Evolutionary conservation across 2,113 vertebrate genomes (phyloP), one percentile per base, ranked within the genome.

Genomic region (Tor tambroides): DNA sequence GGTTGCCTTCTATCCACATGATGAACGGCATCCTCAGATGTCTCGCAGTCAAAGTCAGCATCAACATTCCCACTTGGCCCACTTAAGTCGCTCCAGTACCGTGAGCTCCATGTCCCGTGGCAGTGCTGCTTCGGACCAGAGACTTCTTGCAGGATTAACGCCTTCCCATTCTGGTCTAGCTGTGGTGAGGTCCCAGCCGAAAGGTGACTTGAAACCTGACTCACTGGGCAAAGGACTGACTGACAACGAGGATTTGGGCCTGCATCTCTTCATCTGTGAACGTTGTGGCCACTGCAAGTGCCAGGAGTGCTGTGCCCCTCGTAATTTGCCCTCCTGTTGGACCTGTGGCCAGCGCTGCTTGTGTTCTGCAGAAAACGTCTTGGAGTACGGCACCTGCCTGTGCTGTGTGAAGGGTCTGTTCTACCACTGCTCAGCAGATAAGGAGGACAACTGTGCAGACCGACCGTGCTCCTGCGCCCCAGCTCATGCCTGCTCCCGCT

Each of bases 401-500:
- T 99, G 98, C 92, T 99, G 97, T 6, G 95, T 99, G 56, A 98
- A 99, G 93, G 98, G 96, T 76, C 92, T 99, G 85, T 99, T 99
- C 94, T 99, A 99, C 93, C 98, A 99, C 94, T 99, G 98, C 92
- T 99, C 97, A n/a, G 96, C 95, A 6, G 98, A 99, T 1, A 98
- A 99, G 0, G 98, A 98, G 94, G 98, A 99, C 89, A 96, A 97
- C 95, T 99, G 98, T 7, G 98, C 98, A 0, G 98, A 99, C 46
- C 96, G 97, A 86, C 98, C 98, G 1, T 99, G 98, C 93, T 97
- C 98, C 91, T 99, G 98, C 5, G 92, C 94, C 74, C 94, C 95
- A 0, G 95, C 95, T 85, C 93, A 93, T 0, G 96, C 96, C 89
- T 98, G 97, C 90, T 93, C 97, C 90, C 97, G 98, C 85, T 99